Evolutionary conservation across 2,113 vertebrate genomes (phyloP).

Genomic region (Rhombomys opimus): DNA sequence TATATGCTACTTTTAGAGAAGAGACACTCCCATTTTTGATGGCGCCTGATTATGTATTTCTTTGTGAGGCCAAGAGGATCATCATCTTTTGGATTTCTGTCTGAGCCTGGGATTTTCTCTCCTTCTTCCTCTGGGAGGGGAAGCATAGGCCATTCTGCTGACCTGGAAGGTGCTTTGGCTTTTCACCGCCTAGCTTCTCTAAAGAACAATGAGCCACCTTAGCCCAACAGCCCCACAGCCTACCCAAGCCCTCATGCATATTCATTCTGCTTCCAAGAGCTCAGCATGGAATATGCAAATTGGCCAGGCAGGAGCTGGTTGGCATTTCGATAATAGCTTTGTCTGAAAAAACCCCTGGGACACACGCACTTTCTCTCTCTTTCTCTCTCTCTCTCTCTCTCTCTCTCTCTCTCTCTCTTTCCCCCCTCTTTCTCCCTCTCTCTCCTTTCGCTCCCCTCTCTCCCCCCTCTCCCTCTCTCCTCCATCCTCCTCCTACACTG

Average conservation of each 20-base stretch:
- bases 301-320: constrained; percentile 68
- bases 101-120: not conserved
- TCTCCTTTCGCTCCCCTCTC: not conserved
- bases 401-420: not conserved
- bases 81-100: not conserved
- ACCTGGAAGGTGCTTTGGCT: not conserved
- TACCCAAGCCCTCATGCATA: constrained; percentile 77
- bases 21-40: constrained; percentile 13
- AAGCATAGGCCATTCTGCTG: not conserved
- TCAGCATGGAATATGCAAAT: constrained; percentile 82
- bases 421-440: too few relatives aligned
- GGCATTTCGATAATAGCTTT: constrained; percentile 83
- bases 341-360: constrained; percentile 78
- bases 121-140: not conserved
- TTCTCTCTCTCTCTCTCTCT: not conserved
- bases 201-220: constrained; percentile 72
- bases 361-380: not conserved
- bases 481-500: not conserved
- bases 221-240: constrained; percentile 41
- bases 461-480: not conserved
- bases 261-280: constrained; percentile 80
- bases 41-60: constrained; percentile 60
- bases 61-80: constrained; percentile 9
- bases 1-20: constrained; percentile 51
- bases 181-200: constrained; percentile 41